These are phyloP conservation scores for Xestia c-nigrum DNA, from an alignment of 2,888 invertebrate species.

Conservation along the genomic window DNA sequence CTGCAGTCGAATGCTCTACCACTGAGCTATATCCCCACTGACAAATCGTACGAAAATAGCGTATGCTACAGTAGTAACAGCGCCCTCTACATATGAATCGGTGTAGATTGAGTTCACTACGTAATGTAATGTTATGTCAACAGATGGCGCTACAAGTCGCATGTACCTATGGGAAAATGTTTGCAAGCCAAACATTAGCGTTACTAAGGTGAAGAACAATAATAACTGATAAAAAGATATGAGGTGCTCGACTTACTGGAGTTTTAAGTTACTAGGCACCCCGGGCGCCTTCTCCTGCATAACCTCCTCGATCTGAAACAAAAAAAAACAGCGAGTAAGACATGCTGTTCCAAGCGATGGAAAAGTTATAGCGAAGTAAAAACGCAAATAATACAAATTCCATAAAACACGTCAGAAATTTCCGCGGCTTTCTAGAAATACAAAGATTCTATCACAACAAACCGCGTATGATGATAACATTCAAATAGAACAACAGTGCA, in stretches of 20 bases:
- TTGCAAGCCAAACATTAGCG: constrained; percentile 28
- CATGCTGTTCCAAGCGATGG: background rate
- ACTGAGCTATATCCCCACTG: constrained; percentile 89
- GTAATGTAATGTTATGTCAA: constrained; percentile 35
- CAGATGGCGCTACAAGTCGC: constrained; percentile 79
- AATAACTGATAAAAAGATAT: background rate
- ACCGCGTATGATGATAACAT: background rate
- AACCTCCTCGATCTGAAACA: constrained; percentile 88
- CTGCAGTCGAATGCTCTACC: constrained; percentile 90
- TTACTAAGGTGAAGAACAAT: constrained; percentile 20
- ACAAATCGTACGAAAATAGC: constrained; percentile 59
- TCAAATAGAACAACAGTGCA: background rate
- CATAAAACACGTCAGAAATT: background rate
- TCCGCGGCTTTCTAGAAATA: background rate
- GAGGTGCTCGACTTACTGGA: constrained; percentile 78
- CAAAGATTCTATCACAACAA: background rate
- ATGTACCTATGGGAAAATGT: background rate
- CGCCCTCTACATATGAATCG: constrained; percentile 67
- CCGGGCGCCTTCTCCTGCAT: constrained; percentile 89
- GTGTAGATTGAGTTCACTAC: constrained; percentile 20
- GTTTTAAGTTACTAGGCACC: constrained; percentile 85
- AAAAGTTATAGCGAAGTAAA: background rate
- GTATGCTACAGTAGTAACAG: constrained; percentile 47
- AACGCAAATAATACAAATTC: background rate
- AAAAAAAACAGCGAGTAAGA: constrained; percentile 30